Evolutionary conservation across 2,797 vertebrate species (phyloP), one percentile per base, ranked within the genome.

Genomic region (Intellagama lesueurii): DNA sequence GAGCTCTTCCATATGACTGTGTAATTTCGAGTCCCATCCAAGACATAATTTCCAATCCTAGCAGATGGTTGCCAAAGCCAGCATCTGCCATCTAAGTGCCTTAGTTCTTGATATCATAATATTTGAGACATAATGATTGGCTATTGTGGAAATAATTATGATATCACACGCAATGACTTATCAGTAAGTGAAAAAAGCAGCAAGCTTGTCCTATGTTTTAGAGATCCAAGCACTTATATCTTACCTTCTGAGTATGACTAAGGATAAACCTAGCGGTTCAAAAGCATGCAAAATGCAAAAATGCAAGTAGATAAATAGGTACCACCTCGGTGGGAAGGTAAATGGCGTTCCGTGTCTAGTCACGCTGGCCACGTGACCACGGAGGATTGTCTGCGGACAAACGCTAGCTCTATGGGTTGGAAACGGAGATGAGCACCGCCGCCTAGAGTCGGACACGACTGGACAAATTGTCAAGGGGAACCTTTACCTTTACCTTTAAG

Each of bases 61-160:
- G 56, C 89, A 90, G 89, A 90, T 90, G 89, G 89, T 82, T 32
- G 73, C 84, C 72, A 81, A 88, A 77, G 47, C 44, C 32, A 47
- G 72, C 89, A 90, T 76, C 70, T 90, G 89, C 84, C 89, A 86
- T 19, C 84, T 86, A 90, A 82, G 82, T 86, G 60, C 79, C 80
- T 86, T 82, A 56, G 17, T 82, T 82, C 30, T 90, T 90, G 84
- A 90, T 90, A 90, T 82, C 84, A 90, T 90, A 90, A 90, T 90
- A 90, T 90, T 90, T 90, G 85, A 83, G 85, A 56, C 49, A 83
- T 69, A 90, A 86, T 75, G 64, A 90, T 86, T 90, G 85, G 89
- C 89, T 90, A 82, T 77, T 83, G 89, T 90, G 47, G 73, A 86
- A 86, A 90, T 87, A 90, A 83, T 90, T 90, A 90, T 85, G 68